Percentiles rank a stretch among this genome's conserved stretches.
These are phyloP conservation scores for Allacma fusca DNA, from an alignment of 2,888 invertebrate genomes.

Conservation along the genomic window DNA sequence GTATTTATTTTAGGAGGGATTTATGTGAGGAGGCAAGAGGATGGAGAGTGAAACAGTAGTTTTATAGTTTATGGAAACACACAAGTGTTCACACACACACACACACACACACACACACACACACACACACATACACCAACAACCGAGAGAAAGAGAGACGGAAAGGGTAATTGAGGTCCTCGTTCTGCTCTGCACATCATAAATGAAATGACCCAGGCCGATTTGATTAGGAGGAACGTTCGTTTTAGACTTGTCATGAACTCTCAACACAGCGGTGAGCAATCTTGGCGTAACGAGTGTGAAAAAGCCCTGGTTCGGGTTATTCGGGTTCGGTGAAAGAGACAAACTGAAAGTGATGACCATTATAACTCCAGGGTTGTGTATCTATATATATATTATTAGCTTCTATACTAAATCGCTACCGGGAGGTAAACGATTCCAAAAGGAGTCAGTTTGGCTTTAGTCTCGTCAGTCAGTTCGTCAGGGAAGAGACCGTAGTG, in stretches of 20 bases:
- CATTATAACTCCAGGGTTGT: background rate
- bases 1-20: background rate
- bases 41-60: slow-evolving; percentile 22
- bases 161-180: slow-evolving; percentile 49
- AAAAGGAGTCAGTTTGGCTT: slow-evolving; percentile 13
- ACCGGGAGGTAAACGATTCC: slow-evolving; percentile 24
- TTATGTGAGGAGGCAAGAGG: background rate
- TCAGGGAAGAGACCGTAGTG: slow-evolving; percentile 29
- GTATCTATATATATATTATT: background rate
- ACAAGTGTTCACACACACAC: slow-evolving; percentile 39
- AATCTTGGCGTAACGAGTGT: slow-evolving; percentile 45
- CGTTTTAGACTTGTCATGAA: slow-evolving; percentile 44
- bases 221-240: slow-evolving; percentile 54
- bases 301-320: slow-evolving; percentile 52
- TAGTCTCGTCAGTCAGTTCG: slow-evolving; percentile 33
- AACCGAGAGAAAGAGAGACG: slow-evolving; percentile 38
- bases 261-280: slow-evolving; percentile 26
- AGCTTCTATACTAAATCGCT: background rate
- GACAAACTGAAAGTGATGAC: slow-evolving; percentile 34
- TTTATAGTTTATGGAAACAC: slow-evolving; percentile 27
- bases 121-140: slow-evolving; percentile 32
- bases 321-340: slow-evolving; percentile 57
- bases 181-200: slow-evolving; percentile 48
- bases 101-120: slow-evolving; percentile 35
- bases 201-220: slow-evolving; percentile 58